Base-by-base conservation (phyloP, 2,797 vertebrate genomes). In the Serranus cabrilla region DNA sequence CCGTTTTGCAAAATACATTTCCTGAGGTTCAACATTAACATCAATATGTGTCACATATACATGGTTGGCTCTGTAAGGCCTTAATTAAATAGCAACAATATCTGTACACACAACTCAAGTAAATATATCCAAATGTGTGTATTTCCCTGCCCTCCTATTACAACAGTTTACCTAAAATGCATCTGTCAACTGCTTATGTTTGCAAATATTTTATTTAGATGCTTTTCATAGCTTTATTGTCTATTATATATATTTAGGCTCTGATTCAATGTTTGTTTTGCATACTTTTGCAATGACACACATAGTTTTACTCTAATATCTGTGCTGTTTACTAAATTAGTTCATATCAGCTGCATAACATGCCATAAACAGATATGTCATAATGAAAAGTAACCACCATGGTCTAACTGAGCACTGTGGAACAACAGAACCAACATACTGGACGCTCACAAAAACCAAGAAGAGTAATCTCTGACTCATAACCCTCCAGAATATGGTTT, bases 251-350 rank as follows among this genome's bases (percentile, higher is more conserved):
- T 21, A 47, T 56, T 69, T 37, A 11, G 17, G 18, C n/a, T 37
- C 6, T 55, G 0, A 60, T 27, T 54, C 0, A 2, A 37, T 52
- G 45, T 67, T 56, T 40, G 3, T 0, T 59, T 61, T 31, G 9
- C 50, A 42, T 57, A 6, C 1, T 3, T 70, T 43, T 70, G 0
- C 45, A 61, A 34, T 67, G 0, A 51, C 7, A 4, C 5, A 21
- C 2, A 57, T 55, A 62, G 0, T 0, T 57, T 7, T 40, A 49
- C 54, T 72, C n/a, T 7, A 45, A 57, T 51, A 72, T 72, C 9
- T 20, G 55, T 79, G 4, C 39, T 69, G 10, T 73, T 71, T 75
- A 2, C 1, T 12, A 9, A 51, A 49, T 11, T 39, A 46, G 7
- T 20, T 79, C 7, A 43, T n/a, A 56, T 5, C 25, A 65, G 39